Evolutionary conservation across 1,140 invertebrate genomes (phyloP).

Genomic region (Trichogramma pretiosum): DNA sequence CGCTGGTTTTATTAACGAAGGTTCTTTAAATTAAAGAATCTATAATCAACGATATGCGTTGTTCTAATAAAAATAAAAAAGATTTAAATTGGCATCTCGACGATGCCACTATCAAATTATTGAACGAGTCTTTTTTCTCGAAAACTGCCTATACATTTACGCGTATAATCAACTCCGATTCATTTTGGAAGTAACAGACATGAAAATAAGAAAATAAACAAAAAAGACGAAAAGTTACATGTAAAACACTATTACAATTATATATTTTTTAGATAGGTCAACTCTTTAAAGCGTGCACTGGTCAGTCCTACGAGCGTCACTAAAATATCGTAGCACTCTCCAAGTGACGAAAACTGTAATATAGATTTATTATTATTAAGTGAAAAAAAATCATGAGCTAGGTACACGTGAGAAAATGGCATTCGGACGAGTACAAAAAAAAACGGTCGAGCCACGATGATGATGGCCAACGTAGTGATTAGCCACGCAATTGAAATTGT

Average conservation of each 20-base stretch:
- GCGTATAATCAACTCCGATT: slow-evolving; percentile 14
- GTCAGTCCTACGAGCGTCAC: slow-evolving; percentile 24
- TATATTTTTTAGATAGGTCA: slow-evolving; percentile 43
- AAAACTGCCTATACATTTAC: slow-evolving; percentile 19
- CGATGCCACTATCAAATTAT: no score
- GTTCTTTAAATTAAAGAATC: slow-evolving; percentile 7
- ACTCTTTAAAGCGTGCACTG: no score
- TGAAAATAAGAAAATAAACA: slow-evolving; percentile 19
- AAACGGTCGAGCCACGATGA: slow-evolving; percentile 38
- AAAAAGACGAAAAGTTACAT: no score
- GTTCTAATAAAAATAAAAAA: slow-evolving; percentile 1
- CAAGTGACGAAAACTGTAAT: slow-evolving; percentile 32
- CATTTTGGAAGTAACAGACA: slow-evolving; percentile 24
- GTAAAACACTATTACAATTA: slow-evolving; percentile 28
- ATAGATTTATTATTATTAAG: no score
- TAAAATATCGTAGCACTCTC: slow-evolving; percentile 31
- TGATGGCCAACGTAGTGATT: no score
- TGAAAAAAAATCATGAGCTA: slow-evolving; percentile 12
- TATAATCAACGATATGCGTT: slow-evolving; percentile 3
- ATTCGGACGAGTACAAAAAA: slow-evolving; percentile 48
- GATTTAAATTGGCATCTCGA: background rate
- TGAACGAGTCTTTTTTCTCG: background rate
- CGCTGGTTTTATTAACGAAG: background rate
- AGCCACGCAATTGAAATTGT: slow-evolving; percentile 45
- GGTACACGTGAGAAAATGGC: slow-evolving; percentile 35